Evolutionary conservation across 1,140 invertebrate species (phyloP), one percentile per base, ranked within the genome.

Genomic region (Hydropsyche tenuis): DNA sequence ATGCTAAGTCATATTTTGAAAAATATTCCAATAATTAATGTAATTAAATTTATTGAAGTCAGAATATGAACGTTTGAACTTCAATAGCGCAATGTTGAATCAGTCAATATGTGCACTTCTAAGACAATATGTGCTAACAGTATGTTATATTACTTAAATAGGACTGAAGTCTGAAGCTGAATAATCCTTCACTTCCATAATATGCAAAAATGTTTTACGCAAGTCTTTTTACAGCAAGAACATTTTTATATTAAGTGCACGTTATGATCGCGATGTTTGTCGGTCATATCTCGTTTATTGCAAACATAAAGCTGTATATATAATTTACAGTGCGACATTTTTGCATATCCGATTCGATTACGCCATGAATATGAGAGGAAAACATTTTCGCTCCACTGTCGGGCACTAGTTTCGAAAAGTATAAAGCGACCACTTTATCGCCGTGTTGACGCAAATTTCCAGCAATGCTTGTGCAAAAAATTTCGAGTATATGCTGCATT

Each of bases 231-330:
- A 20, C 3, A n/a, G 51, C 9, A 53, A 53, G n/a, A 53, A 20
- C 51, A 53, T 60, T 60, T 60, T 60, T 56, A 16, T 60, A 9
- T 60, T 25, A 56, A 60, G 23, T 9, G 18, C 22, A 23, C 14
- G 56, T 60, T 60, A 60, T 60, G 56, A 60, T 60, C 22, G 25
- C 23, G 56, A 60, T 27, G 56, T 60, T 27, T 60, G 56, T 60
- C 12, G 2, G 56, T 60, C 20, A 12, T 25, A 27, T 27, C 12
- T 25, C 11, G 56, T 60, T 60, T 60, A 60, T 60, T 37, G 30
- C 30, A 14, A 14, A 12, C 25, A 60, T 27, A 60, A 7, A 60
- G 1, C 7, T 25, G 23, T 11, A 1, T 60, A n/a, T n/a, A 53
- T 53, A 53, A 53, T 53, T 18, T 53, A 37, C 30, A 18, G 48